Conservation (phyloP, 2,113 vertebrate genomes). For the Aix galericulata region DNA sequence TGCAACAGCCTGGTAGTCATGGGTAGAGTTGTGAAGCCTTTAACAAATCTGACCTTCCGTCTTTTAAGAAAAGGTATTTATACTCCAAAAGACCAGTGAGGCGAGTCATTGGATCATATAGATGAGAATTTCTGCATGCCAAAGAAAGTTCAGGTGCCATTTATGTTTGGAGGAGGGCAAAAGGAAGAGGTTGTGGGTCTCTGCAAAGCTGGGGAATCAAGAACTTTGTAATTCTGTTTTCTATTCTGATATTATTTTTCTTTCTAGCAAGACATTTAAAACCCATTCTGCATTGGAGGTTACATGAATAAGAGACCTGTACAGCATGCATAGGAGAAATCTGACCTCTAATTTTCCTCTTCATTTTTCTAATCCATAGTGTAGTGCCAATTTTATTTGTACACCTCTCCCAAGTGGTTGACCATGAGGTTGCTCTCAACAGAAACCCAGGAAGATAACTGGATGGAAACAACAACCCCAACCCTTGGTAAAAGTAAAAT, state of each 20-base stretch:
- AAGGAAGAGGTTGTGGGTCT: background rate
- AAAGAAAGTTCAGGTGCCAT: background rate
- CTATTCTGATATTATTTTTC: background rate
- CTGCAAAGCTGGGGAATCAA: background rate
- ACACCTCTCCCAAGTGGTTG: background rate
- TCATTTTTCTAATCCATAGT: background rate
- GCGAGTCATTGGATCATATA: background rate
- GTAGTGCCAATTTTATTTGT: background rate
- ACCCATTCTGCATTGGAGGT: background rate
- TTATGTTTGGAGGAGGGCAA: background rate
- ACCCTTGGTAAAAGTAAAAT: background rate
- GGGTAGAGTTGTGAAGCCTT: conserved; percentile 19
- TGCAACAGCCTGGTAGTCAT: conserved; percentile 51
- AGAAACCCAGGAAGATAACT: background rate
- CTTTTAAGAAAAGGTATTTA: background rate
- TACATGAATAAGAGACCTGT: background rate
- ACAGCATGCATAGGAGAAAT: background rate
- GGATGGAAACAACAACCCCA: background rate
- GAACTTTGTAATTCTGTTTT: background rate
- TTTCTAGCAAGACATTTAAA: background rate
- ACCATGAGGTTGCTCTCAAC: background rate
- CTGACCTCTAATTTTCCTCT: background rate
- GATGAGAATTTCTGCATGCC: background rate
- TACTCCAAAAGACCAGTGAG: background rate
- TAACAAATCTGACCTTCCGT: conserved; percentile 7